These are phyloP conservation scores for Aleiodes testaceus DNA, from an alignment of 2,888 invertebrate species.

Conservation along the genomic window DNA sequence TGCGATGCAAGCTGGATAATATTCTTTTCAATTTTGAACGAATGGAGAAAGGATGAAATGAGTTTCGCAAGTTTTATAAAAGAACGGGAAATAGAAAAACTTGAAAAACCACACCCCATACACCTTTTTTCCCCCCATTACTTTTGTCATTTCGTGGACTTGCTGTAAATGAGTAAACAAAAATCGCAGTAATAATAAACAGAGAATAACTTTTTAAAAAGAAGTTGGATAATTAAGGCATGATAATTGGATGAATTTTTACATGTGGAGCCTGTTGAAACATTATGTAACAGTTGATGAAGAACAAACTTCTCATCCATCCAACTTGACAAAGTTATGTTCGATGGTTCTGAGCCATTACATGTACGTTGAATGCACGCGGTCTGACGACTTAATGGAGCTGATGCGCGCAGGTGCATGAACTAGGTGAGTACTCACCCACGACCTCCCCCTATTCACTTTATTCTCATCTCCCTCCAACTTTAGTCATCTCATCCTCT, in stretches of 20 bases:
- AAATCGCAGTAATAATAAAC: not conserved
- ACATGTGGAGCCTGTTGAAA: not conserved
- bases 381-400: conserved; percentile 28
- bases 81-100: conserved; percentile 20
- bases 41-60: conserved; percentile 11
- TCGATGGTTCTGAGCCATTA: conserved; percentile 7
- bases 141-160: no score
- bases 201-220: no score
- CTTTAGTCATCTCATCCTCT: not conserved
- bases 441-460: conserved; percentile 18
- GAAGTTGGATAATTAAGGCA: no score
- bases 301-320: conserved; percentile 21
- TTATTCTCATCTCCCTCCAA: not conserved
- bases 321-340: conserved; percentile 28
- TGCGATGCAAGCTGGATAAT: conserved; percentile 9
- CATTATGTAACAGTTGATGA: conserved; percentile 13
- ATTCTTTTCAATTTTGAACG: conserved; percentile 22
- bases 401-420: conserved; percentile 20
- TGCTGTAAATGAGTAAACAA: not conserved
- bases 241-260: conserved; percentile 4
- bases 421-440: conserved; percentile 7
- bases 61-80: not conserved
- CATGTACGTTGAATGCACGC: conserved; percentile 15
- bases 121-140: no score
- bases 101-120: conserved; percentile 12